These are phyloP conservation scores for Apogon talboti DNA, from an alignment of 2,797 vertebrate species.

Conservation along the genomic window DNA sequence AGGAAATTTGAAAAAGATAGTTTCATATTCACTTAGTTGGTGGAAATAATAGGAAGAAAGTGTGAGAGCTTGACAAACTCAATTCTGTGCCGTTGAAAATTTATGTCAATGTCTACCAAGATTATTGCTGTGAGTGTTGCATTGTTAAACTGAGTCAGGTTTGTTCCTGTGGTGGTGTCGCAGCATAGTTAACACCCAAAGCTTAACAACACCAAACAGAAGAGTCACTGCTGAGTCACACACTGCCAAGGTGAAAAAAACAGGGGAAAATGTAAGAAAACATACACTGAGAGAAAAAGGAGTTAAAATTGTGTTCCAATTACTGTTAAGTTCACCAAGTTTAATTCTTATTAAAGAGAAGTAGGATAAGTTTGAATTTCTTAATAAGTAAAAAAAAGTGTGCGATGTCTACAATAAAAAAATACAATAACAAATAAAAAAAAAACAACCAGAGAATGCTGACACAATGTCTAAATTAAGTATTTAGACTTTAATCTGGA, in stretches of 20 bases:
- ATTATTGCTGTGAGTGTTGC: background rate
- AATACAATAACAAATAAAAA: no score
- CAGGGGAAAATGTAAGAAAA: background rate
- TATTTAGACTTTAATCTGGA: no score
- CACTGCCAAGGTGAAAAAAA: conserved; percentile 75
- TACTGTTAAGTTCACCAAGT: no score
- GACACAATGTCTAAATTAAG: no score
- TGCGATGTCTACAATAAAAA: no score
- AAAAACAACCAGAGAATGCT: no score
- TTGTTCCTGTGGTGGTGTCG: conserved; percentile 64
- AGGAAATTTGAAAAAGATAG: no score
- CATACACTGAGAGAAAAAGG: background rate
- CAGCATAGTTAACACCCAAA: conserved; percentile 96
- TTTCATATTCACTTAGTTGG: conserved; percentile 17
- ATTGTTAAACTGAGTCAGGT: no score
- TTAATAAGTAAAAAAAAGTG: no score
- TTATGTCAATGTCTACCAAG: background rate
- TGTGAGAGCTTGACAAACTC: conserved; percentile 8
- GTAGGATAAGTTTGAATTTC: no score
- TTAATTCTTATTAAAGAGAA: no score
- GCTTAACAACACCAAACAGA: conserved; percentile 93
- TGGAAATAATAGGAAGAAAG: background rate
- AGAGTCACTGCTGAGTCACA: conserved; percentile 93
- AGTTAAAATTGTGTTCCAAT: background rate
- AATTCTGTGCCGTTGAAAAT: conserved; percentile 46